Evolutionary conservation across 2,113 vertebrate genomes (phyloP), one percentile per base, ranked within the genome.

Genomic region (Pygoscelis adeliae): DNA sequence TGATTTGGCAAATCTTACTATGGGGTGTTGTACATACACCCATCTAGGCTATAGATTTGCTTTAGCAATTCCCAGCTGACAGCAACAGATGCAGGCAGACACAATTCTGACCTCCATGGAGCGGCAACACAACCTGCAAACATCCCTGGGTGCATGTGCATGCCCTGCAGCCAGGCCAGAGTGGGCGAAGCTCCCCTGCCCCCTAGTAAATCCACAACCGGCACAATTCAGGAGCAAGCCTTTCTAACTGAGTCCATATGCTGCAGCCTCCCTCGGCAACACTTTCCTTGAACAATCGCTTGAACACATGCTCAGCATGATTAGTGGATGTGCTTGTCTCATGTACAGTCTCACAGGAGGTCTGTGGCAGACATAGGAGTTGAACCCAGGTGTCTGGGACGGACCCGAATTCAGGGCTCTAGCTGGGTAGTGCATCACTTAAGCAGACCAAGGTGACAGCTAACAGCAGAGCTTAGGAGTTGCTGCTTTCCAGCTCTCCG

Each of bases 51-150:
- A 67, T 12, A 73, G 32, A 46, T 90, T 83, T 74, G 20, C 58
- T 56, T 89, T 42, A 90, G 15, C 23, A 73, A 14, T 63, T 92
- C 74, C 34, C 21, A 42, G 36, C 25, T 56, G 70, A 62, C 14
- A 61, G 67, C 36, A 49, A 32, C 23, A 83, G 38, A 30, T 0
- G 0, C 0, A 3, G 12, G 17, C 4, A 44, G 42, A 49, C 1
- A 3, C 38, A 47, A 17, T 17, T 78, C 46, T 89, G 80, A 70
- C 27, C 36, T 61, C 34, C 36, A 16, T 0, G 0, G 72, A 62
- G 47, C 29, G 53, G 16, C 32, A 80, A 10, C 46, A 42, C 62
- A 78, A 59, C 34, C 56, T 82, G 56, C 46, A 82, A 78, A 50
- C 14, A 27, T 10, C 65, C 73, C 55, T 62, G 69, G 40, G 15